These are phyloP conservation scores for Craniophora ligustri DNA, from an alignment of 2,888 invertebrate species.

Conservation along the genomic window DNA sequence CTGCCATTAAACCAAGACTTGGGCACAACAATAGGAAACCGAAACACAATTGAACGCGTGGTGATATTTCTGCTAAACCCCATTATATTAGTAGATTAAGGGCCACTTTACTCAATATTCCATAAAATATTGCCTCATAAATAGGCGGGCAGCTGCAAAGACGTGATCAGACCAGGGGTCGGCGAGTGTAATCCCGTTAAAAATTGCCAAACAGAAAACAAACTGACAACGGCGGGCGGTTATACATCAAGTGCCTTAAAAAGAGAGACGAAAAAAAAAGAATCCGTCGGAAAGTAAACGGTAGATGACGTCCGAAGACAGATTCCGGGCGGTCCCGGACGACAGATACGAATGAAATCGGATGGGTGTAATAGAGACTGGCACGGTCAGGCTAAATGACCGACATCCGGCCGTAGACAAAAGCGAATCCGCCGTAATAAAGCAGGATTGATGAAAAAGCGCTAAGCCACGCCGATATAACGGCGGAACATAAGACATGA, in stretches of 20 bases:
- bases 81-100: slow-evolving; percentile 88
- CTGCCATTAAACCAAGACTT: slow-evolving; percentile 64
- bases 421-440: slow-evolving; percentile 87
- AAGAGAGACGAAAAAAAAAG: slow-evolving; percentile 69
- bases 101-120: slow-evolving; percentile 88
- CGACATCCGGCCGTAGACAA: slow-evolving; percentile 85
- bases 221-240: slow-evolving; percentile 79
- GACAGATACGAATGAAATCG: slow-evolving; percentile 87
- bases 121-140: slow-evolving; percentile 87
- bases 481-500: slow-evolving; percentile 52
- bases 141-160: slow-evolving; percentile 80
- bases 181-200: slow-evolving; percentile 84
- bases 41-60: slow-evolving; percentile 76
- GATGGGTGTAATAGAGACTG: slow-evolving; percentile 83
- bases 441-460: slow-evolving; percentile 89
- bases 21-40: slow-evolving; percentile 75
- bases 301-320: slow-evolving; percentile 81
- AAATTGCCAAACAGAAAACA: slow-evolving; percentile 87
- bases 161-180: slow-evolving; percentile 81
- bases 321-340: slow-evolving; percentile 74
- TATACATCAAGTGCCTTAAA: slow-evolving; percentile 84
- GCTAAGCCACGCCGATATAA: slow-evolving; percentile 90
- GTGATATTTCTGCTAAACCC: slow-evolving; percentile 73
- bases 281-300: slow-evolving; percentile 71
- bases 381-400: slow-evolving; percentile 86